Base-by-base conservation (phyloP, 1,140 invertebrate genomes). In the Conus betulinus region DNA sequence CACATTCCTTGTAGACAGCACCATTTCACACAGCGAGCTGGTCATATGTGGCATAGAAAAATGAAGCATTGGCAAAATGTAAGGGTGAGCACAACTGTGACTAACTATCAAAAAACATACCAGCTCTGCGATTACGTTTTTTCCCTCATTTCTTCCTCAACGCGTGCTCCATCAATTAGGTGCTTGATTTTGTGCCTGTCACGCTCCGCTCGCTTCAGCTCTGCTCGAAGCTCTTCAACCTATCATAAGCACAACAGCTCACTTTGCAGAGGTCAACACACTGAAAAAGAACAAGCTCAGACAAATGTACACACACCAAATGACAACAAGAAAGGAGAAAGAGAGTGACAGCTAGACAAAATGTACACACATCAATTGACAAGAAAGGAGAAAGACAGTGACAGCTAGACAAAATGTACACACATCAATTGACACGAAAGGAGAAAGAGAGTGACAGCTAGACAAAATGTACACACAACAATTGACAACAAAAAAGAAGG, bases 161-260 rank as follows among this genome's bases (percentile, higher is more conserved):
- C 88, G 52, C 91, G 89, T 25, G 90, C 89, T 76, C 94, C 93
- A 57, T 93, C 92, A 63, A 94, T 88, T 25, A 92, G 90, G 27
- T 88, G 87, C 84, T 92, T 92, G 67, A 93, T 85, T 74, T 90
- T 88, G 13, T 88, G 27, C 82, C 92, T 84, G 53, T 94, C 94
- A 57, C 91, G 82, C 63, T 94, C 94, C 53, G 92, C 91, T 76
- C 91, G 88, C n/a, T 91, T 83, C 74, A 95, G 86, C 84, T 95
- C 93, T 52, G 88, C 88, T 76, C 93, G 88, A 23, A 95, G 82
- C 63, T 94, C 93, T 81, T 94, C 94, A 60, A 95, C 92, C 93
- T 94, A 85, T 10, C 82, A 57, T 85, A 39, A 57, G 82, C 5
- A 85, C 15, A 85, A 51, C 82, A 84, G 10, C 6, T 55, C 25